Evolutionary conservation across 2,113 vertebrate species (phyloP).

Genomic region (Acrocephalus arundinaceus): DNA sequence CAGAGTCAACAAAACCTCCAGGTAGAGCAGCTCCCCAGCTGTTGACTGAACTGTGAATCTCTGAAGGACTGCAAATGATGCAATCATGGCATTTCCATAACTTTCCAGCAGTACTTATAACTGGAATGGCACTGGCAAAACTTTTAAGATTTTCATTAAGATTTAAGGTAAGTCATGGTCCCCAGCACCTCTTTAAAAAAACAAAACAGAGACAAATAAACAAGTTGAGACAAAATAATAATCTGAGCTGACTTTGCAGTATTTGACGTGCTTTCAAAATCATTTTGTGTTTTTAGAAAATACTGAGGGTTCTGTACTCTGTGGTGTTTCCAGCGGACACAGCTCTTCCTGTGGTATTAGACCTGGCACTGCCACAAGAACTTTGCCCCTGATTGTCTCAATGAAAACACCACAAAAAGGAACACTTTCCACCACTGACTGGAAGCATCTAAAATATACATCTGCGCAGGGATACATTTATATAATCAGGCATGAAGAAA

Average conservation of each 20-base stretch:
- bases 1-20: neutral
- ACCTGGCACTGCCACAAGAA: constrained; percentile 69
- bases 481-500: neutral
- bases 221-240: constrained; percentile 21
- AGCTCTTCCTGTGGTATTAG: constrained; percentile 70
- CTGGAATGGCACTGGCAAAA: neutral
- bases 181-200: neutral
- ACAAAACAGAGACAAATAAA: constrained; percentile 38
- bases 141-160: neutral
- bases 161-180: neutral
- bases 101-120: neutral
- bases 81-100: neutral
- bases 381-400: constrained; percentile 71
- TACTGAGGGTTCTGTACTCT: constrained; percentile 48
- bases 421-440: constrained; percentile 20
- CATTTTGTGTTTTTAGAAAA: constrained; percentile 59
- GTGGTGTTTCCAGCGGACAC: constrained; percentile 68
- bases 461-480: neutral
- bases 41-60: neutral
- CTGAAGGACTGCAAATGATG: neutral
- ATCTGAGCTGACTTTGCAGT: constrained; percentile 30
- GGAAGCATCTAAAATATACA: constrained; percentile 11
- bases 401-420: constrained; percentile 61
- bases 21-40: neutral
- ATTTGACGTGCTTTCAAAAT: constrained; percentile 40